phyloP scores from a whole-genome alignment of 2,797 vertebrate genomes.

The Acanthopagrus latus region DNA sequence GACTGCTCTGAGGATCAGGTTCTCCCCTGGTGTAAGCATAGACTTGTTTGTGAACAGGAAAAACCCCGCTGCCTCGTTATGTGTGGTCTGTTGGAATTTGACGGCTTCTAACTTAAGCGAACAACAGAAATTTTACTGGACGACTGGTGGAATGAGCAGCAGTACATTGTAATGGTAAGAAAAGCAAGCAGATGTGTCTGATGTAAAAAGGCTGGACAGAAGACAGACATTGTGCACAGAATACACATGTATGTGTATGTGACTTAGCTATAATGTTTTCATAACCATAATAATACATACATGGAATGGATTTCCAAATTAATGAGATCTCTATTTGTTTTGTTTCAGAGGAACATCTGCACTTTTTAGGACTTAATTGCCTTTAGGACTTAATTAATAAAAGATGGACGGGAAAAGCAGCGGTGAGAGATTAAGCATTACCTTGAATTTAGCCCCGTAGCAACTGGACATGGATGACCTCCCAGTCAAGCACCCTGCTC shows the following conservation, averaged over 20 bases:
- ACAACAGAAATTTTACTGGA: background rate
- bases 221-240: too few species aligned
- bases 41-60: background rate
- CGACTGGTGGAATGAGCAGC: background rate
- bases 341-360: background rate
- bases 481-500: background rate
- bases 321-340: background rate
- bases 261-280: too few species aligned
- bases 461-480: slow-evolving; percentile 5
- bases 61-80: background rate
- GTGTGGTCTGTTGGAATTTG: background rate
- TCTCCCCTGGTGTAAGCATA: slow-evolving; percentile 10
- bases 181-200: background rate
- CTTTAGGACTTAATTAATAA: background rate
- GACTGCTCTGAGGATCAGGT: slow-evolving; percentile 41
- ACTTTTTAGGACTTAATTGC: background rate
- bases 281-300: background rate
- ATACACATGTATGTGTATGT: too few species aligned
- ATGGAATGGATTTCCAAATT: background rate
- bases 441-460: background rate
- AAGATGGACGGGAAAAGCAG: background rate
- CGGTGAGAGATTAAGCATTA: background rate
- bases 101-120: background rate
- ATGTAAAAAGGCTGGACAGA: background rate
- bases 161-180: background rate